Evolutionary conservation across 2,888 invertebrate species (phyloP).

Genomic region (Stenotaenia linearis): DNA sequence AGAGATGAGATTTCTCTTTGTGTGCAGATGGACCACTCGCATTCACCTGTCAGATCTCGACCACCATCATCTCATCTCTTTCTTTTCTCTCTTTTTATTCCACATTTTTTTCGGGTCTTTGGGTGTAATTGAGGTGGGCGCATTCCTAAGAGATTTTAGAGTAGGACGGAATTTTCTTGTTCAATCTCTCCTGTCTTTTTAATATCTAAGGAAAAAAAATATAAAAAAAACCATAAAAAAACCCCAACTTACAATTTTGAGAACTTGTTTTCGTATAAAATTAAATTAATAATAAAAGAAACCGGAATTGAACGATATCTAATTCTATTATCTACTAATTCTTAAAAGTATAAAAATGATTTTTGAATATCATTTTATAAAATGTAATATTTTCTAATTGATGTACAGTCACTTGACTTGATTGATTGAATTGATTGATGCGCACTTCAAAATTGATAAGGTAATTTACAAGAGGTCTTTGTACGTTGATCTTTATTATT

Average conservation of each 20-base stretch:
- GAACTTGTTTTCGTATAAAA: neutral
- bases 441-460: constrained; percentile 9
- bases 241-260: neutral
- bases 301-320: neutral
- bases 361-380: neutral
- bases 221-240: neutral
- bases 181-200: constrained; percentile 1
- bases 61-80: constrained; percentile 24
- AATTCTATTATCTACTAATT: neutral
- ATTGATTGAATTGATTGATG: constrained; percentile 24
- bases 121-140: constrained; percentile 15
- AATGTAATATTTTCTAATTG: neutral
- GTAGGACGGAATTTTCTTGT: constrained; percentile 17
- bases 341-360: neutral
- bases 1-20: constrained; percentile 26
- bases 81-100: constrained; percentile 2
- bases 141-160: constrained; percentile 17
- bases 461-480: constrained; percentile 2
- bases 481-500: constrained; percentile 22
- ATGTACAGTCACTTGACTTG: constrained; percentile 7
- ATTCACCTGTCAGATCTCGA: constrained; percentile 17
- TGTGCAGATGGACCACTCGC: constrained; percentile 23
- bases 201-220: neutral
- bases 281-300: neutral
- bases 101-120: constrained; percentile 4